phyloP scores from a whole-genome alignment of 2,113 vertebrate genomes.

The Entelurus aequoreus region DNA sequence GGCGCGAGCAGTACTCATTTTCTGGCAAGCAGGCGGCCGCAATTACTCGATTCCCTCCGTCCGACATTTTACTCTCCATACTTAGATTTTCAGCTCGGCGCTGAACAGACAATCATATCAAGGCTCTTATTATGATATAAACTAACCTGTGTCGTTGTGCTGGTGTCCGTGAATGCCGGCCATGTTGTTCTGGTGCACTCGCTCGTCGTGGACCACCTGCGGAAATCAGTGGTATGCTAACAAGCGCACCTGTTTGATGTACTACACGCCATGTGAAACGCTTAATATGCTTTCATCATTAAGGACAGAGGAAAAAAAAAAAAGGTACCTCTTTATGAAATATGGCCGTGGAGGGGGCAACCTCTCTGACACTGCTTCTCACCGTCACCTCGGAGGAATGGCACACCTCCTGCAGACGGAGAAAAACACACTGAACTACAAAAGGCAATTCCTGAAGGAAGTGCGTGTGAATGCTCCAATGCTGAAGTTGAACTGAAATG shows the following conservation, averaged over 20 bases:
- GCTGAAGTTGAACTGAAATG: no score
- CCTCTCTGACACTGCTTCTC: constrained; percentile 69
- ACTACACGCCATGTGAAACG: background rate
- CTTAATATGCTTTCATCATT: background rate
- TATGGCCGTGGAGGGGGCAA: constrained; percentile 49
- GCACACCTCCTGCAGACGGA: constrained; percentile 72
- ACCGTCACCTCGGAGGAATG: constrained; percentile 70
- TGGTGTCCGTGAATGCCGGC: constrained; percentile 63
- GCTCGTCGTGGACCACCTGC: constrained; percentile 64
- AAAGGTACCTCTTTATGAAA: constrained; percentile 68
- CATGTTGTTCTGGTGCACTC: constrained; percentile 56
- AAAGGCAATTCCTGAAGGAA: no score
- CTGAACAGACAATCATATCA: constrained; percentile 45
- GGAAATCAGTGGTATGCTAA: constrained; percentile 23
- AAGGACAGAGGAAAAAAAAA: background rate
- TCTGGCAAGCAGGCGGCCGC: constrained; percentile 50
- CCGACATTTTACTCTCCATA: constrained; percentile 55
- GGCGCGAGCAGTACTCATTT: constrained; percentile 61
- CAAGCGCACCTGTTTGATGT: background rate
- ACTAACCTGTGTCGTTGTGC: constrained; percentile 71
- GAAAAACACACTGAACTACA: no score
- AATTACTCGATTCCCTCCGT: constrained; percentile 60
- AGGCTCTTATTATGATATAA: background rate
- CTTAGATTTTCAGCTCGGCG: constrained; percentile 56
- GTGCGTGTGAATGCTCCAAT: no score